These are phyloP conservation scores for Callosobruchus maculatus DNA, from an alignment of 2,888 invertebrate genomes.

Conservation along the genomic window DNA sequence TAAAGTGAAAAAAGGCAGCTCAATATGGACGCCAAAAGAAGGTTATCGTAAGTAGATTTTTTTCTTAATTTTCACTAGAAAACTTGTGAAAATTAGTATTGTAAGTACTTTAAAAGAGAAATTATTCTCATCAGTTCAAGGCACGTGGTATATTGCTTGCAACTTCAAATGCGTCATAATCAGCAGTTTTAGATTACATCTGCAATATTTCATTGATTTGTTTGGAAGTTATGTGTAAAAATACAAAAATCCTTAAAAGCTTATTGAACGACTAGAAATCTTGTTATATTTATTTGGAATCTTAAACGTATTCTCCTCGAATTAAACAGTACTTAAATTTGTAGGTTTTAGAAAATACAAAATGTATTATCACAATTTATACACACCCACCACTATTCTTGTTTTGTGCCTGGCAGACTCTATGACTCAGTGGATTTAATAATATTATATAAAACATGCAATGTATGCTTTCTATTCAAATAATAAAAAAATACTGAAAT, in stretches of 20 bases:
- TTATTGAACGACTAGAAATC: too few relatives aligned
- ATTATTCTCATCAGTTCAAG: too few relatives aligned
- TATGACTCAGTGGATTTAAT: neutral
- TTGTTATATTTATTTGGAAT: too few relatives aligned
- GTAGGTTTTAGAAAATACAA: neutral
- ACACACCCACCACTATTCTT: neutral
- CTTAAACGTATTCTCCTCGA: too few relatives aligned
- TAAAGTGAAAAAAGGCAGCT: constrained; percentile 16
- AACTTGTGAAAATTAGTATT: neutral
- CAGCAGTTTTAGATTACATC: neutral
- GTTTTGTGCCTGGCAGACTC: neutral
- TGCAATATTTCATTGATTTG: neutral
- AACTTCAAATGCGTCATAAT: neutral
- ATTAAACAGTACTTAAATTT: neutral
- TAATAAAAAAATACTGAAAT: too few relatives aligned
- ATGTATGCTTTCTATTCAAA: too few relatives aligned
- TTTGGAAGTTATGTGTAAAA: neutral
- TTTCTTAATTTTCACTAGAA: neutral
- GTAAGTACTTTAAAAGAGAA: neutral
- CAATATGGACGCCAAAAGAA: constrained; percentile 30
- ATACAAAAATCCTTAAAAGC: neutral
- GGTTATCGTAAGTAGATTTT: constrained; percentile 31
- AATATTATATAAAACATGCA: neutral
- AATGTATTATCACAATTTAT: neutral
- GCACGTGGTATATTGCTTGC: neutral